phyloP scores from a whole-genome alignment of 2,888 invertebrate genomes.

The Deilephila elpenor region DNA sequence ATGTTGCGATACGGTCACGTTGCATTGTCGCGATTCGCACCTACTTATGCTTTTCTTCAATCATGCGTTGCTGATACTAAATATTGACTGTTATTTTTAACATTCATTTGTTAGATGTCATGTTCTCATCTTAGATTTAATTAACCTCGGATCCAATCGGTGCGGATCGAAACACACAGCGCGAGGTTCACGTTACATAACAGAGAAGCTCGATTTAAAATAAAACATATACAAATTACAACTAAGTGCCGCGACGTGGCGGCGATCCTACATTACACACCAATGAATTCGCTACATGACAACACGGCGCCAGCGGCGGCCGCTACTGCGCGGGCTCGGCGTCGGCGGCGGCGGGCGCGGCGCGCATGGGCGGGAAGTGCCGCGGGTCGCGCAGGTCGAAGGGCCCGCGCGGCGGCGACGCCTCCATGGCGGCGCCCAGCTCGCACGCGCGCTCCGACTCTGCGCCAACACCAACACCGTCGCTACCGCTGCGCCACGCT shows the following conservation, averaged over 20 bases:
- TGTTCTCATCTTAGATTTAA: not conserved
- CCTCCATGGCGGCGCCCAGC: conserved; percentile 89
- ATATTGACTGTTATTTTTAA: not conserved
- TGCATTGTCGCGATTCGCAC: not conserved
- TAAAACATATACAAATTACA: not conserved
- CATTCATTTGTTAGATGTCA: not conserved
- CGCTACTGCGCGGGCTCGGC: conserved; percentile 25
- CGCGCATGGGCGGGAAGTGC: conserved; percentile 91
- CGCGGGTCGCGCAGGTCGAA: conserved; percentile 92
- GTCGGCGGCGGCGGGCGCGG: conserved; percentile 38
- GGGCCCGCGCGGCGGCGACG: conserved; percentile 86
- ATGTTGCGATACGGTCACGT: too few species aligned
- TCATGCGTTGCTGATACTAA: not conserved
- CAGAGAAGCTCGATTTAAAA: not conserved
- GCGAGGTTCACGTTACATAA: not conserved
- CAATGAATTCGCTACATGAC: conserved; percentile 2
- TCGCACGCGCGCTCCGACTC: conserved; percentile 90
- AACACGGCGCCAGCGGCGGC: conserved; percentile 28
- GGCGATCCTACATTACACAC: not conserved
- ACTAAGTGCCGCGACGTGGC: not conserved
- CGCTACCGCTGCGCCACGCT: conserved; percentile 13
- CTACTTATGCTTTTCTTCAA: not conserved
- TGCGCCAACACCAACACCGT: conserved; percentile 54
- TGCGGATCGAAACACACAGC: not conserved
- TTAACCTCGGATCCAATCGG: not conserved